Conservation (phyloP, 2,888 invertebrate genomes). For the Amphipyra berbera region DNA sequence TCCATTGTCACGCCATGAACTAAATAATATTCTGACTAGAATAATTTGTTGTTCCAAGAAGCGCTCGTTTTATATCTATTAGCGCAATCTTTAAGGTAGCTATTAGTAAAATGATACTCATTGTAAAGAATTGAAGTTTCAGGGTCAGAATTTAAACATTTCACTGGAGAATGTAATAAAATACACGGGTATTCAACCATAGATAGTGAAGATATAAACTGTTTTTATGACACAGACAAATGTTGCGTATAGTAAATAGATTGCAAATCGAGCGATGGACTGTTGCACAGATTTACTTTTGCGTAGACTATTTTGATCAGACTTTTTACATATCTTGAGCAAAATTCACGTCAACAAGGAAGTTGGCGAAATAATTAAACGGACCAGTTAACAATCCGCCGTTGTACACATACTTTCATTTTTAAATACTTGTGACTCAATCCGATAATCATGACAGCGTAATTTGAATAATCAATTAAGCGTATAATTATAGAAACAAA, state of each 20-base stretch:
- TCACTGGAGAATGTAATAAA: background rate
- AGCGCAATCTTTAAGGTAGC: slow-evolving; percentile 5
- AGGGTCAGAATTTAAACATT: slow-evolving; percentile 13
- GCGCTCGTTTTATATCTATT: slow-evolving; percentile 17
- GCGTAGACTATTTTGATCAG: background rate
- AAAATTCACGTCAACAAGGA: slow-evolving; percentile 26
- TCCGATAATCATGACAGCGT: slow-evolving; percentile 40
- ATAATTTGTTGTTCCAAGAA: slow-evolving; percentile 33
- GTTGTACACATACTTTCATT: slow-evolving; percentile 48
- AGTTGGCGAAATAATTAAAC: slow-evolving; percentile 36
- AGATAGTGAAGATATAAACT: background rate
- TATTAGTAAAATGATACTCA: slow-evolving; percentile 28
- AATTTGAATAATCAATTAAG: slow-evolving; percentile 53
- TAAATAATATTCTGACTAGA: slow-evolving; percentile 3
- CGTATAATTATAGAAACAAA: slow-evolving; percentile 45
- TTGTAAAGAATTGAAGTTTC: slow-evolving; percentile 22
- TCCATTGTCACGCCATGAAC: slow-evolving; percentile 10
- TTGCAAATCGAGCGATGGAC: slow-evolving; percentile 1
- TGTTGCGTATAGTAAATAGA: background rate
- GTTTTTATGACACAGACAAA: background rate
- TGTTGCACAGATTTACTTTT: slow-evolving; percentile 17
- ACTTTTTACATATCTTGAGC: slow-evolving; percentile 5
- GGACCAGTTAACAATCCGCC: slow-evolving; percentile 35
- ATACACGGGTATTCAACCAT: no score
- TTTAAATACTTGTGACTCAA: slow-evolving; percentile 47